Evolutionary conservation across 2,888 invertebrate species (phyloP), one percentile per base, ranked within the genome.

Genomic region (Sphaerophoria rueppellii): DNA sequence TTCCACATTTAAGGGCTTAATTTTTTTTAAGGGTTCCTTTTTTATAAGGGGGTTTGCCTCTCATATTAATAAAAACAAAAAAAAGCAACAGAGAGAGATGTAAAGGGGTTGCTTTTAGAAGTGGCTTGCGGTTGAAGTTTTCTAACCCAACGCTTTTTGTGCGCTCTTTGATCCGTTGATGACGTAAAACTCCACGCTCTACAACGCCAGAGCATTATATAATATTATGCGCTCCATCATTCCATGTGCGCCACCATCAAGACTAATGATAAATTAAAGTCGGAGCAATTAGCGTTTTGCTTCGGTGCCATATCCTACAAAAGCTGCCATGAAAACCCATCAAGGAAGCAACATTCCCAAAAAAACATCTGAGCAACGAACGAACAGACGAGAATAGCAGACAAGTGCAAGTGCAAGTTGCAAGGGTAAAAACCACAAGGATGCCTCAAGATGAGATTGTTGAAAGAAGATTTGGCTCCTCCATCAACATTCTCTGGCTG

Each of bases 261-360:
- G 73, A 83, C 82, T 79, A 83, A 83, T 79, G 82, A 83, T 71
- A 71, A 79, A 83, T 83, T 83, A 71, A 79, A 74, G 71, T 83
- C 75, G 34, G 34, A 61, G 82, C 82, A 83, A 83, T 83, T 83
- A 83, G 79, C 67, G 71, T 79, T 67, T 75, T 63, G 67, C 63
- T 14, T 57, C 35, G 24, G 24, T 37, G 35, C 50, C 16, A 16
- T 34, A 3, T 37, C 32, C 46, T 16, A 54, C 40, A 69, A 37
- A 35, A 6, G 12, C 7, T 58, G 11, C 2, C 37, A 35, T 57
- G 11, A 46, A n/a, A 9, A 46, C 11, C 12, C 0, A 48, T 14
- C 4, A 12, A 50, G n/a, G n/a, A 46, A 46, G n/a, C 7, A 37
- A 35, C 16, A 16, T 40, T 35, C 46, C 52, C 16, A 54, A 24